Percentiles rank a stretch among this genome's conserved stretches.
phyloP scores from a whole-genome alignment of 2,797 vertebrate genomes.

The Microhierax caerulescens region DNA sequence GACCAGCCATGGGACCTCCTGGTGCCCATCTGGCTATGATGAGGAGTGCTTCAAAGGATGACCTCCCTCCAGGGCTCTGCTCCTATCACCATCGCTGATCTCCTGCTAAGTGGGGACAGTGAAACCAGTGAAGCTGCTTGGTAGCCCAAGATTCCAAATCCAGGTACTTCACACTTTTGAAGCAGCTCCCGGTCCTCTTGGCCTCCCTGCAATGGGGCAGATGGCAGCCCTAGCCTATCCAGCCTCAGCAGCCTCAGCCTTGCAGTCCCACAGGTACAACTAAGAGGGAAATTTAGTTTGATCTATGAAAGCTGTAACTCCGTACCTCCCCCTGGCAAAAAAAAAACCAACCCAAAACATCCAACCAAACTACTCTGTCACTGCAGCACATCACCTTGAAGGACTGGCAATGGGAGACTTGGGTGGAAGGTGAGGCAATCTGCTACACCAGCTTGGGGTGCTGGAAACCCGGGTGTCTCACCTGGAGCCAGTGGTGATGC shows the following conservation, averaged over 20 bases:
- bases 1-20: neutral
- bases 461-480: neutral
- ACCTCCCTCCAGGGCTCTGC: neutral
- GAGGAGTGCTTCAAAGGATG: neutral
- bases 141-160: neutral
- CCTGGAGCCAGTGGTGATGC: neutral
- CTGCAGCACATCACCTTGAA: neutral
- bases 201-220: neutral
- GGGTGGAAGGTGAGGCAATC: neutral
- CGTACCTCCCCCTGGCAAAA: neutral
- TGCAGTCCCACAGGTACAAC: neutral
- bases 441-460: neutral
- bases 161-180: neutral
- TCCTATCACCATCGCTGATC: neutral
- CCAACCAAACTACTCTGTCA: neutral
- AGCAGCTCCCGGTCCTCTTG: neutral
- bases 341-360: neutral
- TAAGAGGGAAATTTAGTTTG: neutral
- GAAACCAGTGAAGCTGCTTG: neutral
- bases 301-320: neutral
- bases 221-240: neutral
- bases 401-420: neutral
- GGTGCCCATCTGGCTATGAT: neutral
- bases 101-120: neutral
- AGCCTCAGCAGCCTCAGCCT: neutral